These are phyloP conservation scores for Cynopterus sphinx DNA, from an alignment of 2,797 vertebrate species.

Conservation along the genomic window DNA sequence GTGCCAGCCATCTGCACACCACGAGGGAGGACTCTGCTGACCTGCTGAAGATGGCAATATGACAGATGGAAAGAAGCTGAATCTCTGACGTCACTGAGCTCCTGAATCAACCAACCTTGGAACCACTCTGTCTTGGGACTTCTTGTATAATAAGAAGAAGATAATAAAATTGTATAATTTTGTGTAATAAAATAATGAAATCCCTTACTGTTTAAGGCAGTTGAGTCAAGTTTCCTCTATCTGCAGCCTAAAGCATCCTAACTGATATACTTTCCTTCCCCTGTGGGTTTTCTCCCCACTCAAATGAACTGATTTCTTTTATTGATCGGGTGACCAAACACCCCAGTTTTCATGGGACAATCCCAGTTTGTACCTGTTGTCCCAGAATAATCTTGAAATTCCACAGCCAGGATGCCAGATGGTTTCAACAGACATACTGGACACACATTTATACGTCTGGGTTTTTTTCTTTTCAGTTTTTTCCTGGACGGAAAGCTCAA, in stretches of 20 bases:
- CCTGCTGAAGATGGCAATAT: background rate
- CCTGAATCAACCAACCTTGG: background rate
- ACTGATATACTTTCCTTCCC: background rate
- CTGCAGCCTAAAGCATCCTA: background rate
- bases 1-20: background rate
- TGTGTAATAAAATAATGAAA: background rate
- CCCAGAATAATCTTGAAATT: conserved; percentile 30
- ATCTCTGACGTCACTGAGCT: background rate
- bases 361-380: background rate
- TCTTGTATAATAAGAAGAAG: background rate
- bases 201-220: background rate
- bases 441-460: conserved; percentile 63
- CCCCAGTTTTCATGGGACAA: background rate
- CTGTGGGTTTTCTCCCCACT: background rate
- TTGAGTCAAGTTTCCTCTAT: background rate
- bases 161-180: background rate
- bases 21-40: background rate
- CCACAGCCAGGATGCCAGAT: conserved; percentile 35
- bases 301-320: background rate
- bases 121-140: background rate
- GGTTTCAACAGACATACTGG: conserved; percentile 68
- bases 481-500: conserved; percentile 53
- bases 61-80: background rate
- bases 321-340: background rate
- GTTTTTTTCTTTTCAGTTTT: background rate